A percentile compares a stretch with the other conserved stretches of the same genome.
Conservation (phyloP, 2,113 vertebrate species). For the Psammodynastes pulverulentus region DNA sequence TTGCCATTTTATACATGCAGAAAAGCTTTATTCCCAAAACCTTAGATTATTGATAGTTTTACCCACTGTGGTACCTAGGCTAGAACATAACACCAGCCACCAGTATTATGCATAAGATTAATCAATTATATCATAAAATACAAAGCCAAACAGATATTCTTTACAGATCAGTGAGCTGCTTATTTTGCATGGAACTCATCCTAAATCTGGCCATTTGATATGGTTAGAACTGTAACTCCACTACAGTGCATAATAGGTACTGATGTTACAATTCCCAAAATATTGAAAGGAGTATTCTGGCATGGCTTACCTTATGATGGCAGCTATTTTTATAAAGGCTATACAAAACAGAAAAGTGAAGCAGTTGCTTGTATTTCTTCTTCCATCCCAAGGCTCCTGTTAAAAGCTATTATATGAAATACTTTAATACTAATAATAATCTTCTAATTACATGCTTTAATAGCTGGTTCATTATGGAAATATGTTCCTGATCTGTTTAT, state of each 20-base stretch:
- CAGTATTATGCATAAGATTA: background rate
- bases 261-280: background rate
- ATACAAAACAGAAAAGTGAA: background rate
- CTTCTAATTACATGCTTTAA: background rate
- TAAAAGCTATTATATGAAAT: background rate
- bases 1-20: background rate
- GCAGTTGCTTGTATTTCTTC: background rate
- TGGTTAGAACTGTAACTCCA: background rate
- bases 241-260: background rate
- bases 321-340: background rate
- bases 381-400: background rate
- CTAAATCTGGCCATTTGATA: background rate
- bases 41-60: background rate
- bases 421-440: slow-evolving; percentile 15
- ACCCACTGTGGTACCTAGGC: background rate
- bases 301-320: background rate
- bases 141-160: background rate
- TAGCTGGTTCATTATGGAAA: slow-evolving; percentile 10
- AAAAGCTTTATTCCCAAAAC: background rate
- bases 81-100: background rate
- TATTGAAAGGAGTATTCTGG: background rate
- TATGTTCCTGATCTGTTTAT: background rate
- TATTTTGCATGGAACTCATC: background rate
- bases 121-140: background rate
- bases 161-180: background rate